Conservation (phyloP, 2,888 invertebrate species). For the Pristionchus fissidentatus region DNA sequence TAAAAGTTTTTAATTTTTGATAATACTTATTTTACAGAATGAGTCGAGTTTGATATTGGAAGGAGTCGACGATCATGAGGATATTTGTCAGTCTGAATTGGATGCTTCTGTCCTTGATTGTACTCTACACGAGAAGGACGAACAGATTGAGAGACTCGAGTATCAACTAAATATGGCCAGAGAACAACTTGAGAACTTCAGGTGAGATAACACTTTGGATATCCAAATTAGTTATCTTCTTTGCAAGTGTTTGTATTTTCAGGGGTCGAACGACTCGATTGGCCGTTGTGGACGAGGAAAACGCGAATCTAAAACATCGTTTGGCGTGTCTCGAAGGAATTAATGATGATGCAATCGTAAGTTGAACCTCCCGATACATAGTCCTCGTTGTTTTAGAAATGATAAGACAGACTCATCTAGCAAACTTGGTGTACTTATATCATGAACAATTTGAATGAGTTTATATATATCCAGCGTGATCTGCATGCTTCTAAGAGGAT, state of each 20-base stretch:
- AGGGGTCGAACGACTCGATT: not conserved
- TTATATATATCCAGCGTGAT: not conserved
- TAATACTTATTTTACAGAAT: too few relatives aligned
- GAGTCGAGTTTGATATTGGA: not conserved
- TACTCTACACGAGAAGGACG: constrained; percentile 7
- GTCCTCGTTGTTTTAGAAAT: too few relatives aligned
- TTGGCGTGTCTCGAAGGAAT: not conserved
- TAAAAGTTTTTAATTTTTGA: too few relatives aligned
- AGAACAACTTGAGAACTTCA: constrained; percentile 8
- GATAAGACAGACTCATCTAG: too few relatives aligned
- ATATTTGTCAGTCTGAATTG: not conserved
- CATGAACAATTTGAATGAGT: not conserved
- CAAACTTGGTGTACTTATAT: too few relatives aligned
- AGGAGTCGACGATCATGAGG: not conserved
- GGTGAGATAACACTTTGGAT: not conserved
- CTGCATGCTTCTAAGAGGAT: not conserved
- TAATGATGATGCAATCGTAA: not conserved
- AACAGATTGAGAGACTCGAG: constrained; percentile 13
- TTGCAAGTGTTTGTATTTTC: not conserved
- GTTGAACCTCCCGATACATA: too few relatives aligned
- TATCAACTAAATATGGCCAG: not conserved
- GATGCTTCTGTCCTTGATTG: not conserved
- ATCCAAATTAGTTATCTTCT: too few relatives aligned
- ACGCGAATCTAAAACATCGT: constrained; percentile 7
- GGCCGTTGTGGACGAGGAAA: constrained; percentile 3